phyloP scores from a whole-genome alignment of 2,888 invertebrate genomes.

The Sicus ferrugineus region DNA sequence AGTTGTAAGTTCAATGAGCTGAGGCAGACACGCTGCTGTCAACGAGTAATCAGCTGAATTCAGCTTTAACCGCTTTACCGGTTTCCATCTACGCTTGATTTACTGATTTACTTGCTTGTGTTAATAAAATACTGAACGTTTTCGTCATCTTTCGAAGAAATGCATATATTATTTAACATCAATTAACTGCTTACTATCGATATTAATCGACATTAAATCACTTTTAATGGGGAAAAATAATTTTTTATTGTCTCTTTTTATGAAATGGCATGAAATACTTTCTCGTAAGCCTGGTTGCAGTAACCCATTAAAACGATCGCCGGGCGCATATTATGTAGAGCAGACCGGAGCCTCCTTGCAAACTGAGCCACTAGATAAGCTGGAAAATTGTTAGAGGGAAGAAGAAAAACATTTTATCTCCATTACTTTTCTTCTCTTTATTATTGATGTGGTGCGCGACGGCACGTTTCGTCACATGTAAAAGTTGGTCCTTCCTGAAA shows the following conservation, averaged over 20 bases:
- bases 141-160: too few species aligned
- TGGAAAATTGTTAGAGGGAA: not conserved
- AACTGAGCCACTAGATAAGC: not conserved
- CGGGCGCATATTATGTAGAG: not conserved
- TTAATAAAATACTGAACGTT: too few species aligned
- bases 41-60: too few species aligned
- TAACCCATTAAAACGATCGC: constrained; percentile 18
- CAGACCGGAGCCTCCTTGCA: not conserved
- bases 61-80: too few species aligned
- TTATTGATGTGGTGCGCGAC: not conserved
- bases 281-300: not conserved
- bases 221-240: not conserved
- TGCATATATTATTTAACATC: too few species aligned
- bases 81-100: too few species aligned
- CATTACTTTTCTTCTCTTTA: not conserved
- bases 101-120: too few species aligned
- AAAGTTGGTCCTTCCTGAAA: constrained; percentile 19
- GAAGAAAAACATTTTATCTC: not conserved
- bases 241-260: not conserved
- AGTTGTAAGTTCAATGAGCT: too few species aligned
- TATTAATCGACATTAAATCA: not conserved
- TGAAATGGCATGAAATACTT: not conserved
- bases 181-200: not conserved
- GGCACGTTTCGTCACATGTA: constrained; percentile 12
- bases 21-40: too few species aligned